Conservation (phyloP, 37 sponge, comb jelly and placozoan species). For the Diacarnus erythraeanus region DNA sequence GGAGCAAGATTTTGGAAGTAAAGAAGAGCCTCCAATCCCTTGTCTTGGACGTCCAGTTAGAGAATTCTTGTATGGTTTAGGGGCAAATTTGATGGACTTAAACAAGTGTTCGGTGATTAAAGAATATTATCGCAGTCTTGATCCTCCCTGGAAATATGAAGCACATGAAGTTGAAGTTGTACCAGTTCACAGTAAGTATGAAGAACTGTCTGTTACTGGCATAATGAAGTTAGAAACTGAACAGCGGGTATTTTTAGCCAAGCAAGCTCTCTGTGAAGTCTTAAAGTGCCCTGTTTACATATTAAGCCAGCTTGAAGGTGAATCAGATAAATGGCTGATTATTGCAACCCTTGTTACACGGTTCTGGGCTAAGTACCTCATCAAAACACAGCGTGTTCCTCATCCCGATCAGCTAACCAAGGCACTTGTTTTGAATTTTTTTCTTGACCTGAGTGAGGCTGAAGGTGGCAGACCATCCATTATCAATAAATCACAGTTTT, state of each 20-base stretch:
- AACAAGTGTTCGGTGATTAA: neutral
- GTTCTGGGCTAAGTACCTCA: constrained; percentile 1
- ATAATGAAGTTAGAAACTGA: neutral
- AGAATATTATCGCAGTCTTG: constrained; percentile 6
- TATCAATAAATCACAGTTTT: too few species aligned
- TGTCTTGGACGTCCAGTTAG: neutral
- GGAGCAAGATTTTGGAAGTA: neutral
- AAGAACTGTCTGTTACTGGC: neutral
- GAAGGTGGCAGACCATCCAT: too few species aligned
- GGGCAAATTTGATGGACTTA: neutral
- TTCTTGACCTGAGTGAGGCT: neutral
- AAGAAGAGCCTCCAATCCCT: neutral
- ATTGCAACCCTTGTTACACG: neutral
- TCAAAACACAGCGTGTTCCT: too few species aligned
- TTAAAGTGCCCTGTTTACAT: neutral
- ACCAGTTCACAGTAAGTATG: neutral
- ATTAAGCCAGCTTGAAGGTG: neutral
- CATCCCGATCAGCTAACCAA: neutral
- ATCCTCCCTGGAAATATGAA: neutral
- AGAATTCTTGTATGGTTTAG: neutral
- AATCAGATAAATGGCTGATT: neutral
- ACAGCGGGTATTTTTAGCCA: neutral
- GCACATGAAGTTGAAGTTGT: neutral
- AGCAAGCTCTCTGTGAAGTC: constrained; percentile 1
- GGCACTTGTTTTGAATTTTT: neutral